Evolutionary conservation across 2,797 vertebrate genomes (phyloP), one percentile per base, ranked within the genome.

Genomic region (Eidolon dupreanum): DNA sequence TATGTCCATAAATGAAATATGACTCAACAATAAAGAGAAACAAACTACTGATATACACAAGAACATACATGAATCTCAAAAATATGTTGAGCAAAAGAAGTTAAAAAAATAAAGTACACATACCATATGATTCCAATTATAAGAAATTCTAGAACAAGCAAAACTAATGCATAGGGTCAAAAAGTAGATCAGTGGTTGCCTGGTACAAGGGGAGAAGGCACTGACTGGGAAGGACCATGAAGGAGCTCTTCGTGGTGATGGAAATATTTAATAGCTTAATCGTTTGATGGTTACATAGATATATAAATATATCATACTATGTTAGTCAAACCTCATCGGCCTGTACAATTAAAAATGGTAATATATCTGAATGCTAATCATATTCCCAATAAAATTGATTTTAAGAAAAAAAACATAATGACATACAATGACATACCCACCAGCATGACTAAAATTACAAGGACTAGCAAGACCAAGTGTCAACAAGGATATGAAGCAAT

Each of bases 261-360:
- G 51, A 93, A 87, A 92, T 92, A 84, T 36, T 19, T 63, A 33
- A 86, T 77, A 93, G 33, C 10, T 74, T 94, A 51, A 96, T 70
- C 74, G 28, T 19, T 92, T 12, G 43, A 36, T 90, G 3, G 46
- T 63, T 95, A 79, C 22, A 57, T 71, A 57, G 13, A 8, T 19
- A 28, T 59, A 78, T 19, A 43, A n/a, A 51, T 8, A 26, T 17
- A 28, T 46, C 55, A 17, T 26, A 28, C 4, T 26, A 57, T 57
- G 11, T 57, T 57, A 61, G 26, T 65, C 12, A 88, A 68, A 36
- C 9, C 4, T 68, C 81, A 90, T 83, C 43, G 88, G 81, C 15
- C 17, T 38, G 8, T 61, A 59, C 7, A 70, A 5, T 84, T 93
- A 53, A 90, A 85, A 84, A 85, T 90, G 16, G 22, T 8, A 33